Percentiles rank a stretch among this genome's conserved stretches.
These are phyloP conservation scores for Corythornis leucogaster DNA, from an alignment of 2,797 vertebrate species.

Conservation along the genomic window DNA sequence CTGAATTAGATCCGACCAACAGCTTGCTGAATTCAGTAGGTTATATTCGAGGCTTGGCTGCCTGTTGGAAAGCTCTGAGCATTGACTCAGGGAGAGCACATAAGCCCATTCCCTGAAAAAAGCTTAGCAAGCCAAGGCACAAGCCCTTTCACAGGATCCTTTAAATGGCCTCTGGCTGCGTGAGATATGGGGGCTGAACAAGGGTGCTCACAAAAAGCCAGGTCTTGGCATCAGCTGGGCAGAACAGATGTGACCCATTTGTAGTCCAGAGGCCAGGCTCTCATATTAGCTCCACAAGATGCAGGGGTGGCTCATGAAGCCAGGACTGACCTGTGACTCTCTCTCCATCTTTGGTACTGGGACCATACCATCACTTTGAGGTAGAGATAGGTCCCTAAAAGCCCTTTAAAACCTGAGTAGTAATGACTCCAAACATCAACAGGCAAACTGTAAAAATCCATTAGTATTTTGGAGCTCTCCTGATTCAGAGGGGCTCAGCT, in stretches of 20 bases:
- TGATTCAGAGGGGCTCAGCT: neutral
- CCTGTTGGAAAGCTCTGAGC: conserved; percentile 2
- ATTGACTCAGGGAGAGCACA: neutral
- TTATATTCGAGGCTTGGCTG: neutral
- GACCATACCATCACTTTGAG: neutral
- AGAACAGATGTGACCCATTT: neutral
- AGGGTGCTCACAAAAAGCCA: neutral
- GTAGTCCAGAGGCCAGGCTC: neutral
- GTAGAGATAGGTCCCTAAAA: neutral
- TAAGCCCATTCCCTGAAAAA: neutral
- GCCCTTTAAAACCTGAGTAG: neutral
- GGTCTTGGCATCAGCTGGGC: neutral
- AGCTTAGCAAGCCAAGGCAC: neutral
- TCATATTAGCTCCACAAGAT: neutral
- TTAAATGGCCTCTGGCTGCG: neutral
- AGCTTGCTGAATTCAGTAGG: conserved; percentile 21
- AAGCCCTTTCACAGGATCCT: neutral
- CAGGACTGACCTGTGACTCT: neutral
- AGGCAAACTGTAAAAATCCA: neutral
- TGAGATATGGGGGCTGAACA: fast-evolving
- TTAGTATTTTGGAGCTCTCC: neutral
- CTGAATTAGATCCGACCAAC: conserved; percentile 31
- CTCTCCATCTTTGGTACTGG: neutral
- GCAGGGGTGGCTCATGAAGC: neutral
- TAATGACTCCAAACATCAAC: neutral